Evolutionary conservation across 2,888 invertebrate genomes (phyloP).

Genomic region (Euplexia lucipara): DNA sequence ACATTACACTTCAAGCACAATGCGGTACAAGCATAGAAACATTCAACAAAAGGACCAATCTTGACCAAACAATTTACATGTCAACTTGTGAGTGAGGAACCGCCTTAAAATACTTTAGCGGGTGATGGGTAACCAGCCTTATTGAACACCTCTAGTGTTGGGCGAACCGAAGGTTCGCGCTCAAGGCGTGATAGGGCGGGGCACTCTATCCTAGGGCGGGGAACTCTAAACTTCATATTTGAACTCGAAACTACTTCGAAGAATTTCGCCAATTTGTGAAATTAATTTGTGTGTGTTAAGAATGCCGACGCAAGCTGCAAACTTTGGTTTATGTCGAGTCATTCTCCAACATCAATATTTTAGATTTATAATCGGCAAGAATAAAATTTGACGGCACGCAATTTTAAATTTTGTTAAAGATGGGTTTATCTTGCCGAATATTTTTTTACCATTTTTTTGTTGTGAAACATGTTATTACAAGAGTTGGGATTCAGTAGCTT

Average conservation of each 20-base stretch:
- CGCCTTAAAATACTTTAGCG: conserved; percentile 51
- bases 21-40: conserved; percentile 49
- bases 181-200: conserved; percentile 85
- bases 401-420: conserved; percentile 43
- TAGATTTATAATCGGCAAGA: conserved; percentile 41
- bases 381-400: conserved; percentile 45
- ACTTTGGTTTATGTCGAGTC: conserved; percentile 57
- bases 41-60: conserved; percentile 71
- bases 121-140: conserved; percentile 51
- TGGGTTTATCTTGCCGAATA: conserved; percentile 16
- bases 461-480: neutral
- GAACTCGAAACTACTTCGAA: conserved; percentile 73
- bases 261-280: conserved; percentile 81
- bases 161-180: conserved; percentile 43
- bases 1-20: conserved; percentile 56
- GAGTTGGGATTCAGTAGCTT: neutral
- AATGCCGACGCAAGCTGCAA: conserved; percentile 72
- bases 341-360: conserved; percentile 58
- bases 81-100: conserved; percentile 62
- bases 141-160: conserved; percentile 49
- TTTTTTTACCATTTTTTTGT: neutral
- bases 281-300: conserved; percentile 75
- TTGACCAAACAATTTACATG: conserved; percentile 82
- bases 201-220: conserved; percentile 78
- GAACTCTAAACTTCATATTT: conserved; percentile 68